A percentile compares a stretch with the other conserved stretches of the same genome.
Evolutionary conservation across 2,113 vertebrate genomes (phyloP).

Genomic region (Capricornis sumatraensis): DNA sequence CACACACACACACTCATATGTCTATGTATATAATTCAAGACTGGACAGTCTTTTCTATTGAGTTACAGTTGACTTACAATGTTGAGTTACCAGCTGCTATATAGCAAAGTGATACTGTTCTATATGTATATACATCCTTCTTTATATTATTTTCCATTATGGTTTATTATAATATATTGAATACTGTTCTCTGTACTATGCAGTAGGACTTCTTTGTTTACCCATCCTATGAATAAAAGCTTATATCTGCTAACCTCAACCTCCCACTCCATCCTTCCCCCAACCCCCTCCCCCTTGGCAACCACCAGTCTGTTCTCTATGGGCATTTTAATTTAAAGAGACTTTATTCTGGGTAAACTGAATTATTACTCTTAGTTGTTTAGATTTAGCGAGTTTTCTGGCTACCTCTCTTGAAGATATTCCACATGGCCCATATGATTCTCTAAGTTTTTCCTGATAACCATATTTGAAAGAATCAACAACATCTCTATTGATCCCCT

Average conservation of each 20-base stretch:
- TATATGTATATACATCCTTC: not conserved
- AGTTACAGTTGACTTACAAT: not conserved
- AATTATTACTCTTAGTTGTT: not conserved
- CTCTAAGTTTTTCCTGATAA: not conserved
- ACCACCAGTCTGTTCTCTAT: not conserved
- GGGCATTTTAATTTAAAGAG: not conserved
- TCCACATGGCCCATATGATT: not conserved
- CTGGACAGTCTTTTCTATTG: not conserved
- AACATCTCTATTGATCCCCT: not conserved
- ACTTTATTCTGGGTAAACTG: not conserved
- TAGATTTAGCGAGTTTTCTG: not conserved
- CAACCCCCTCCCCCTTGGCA: not conserved
- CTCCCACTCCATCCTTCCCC: not conserved
- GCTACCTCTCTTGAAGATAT: not conserved
- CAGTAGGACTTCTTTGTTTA: not conserved
- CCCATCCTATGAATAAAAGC: not conserved
- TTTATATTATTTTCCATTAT: not conserved
- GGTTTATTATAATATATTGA: not conserved
- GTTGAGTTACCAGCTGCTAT: not conserved
- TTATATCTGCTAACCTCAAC: not conserved
- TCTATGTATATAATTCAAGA: not conserved
- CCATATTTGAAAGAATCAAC: not conserved
- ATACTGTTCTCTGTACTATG: not conserved
- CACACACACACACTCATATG: not conserved
- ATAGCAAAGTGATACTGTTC: not conserved